Evolutionary conservation across 2,888 invertebrate genomes (phyloP), one percentile per base, ranked within the genome.

Genomic region (Galeopsomyia nigrocyanea): DNA sequence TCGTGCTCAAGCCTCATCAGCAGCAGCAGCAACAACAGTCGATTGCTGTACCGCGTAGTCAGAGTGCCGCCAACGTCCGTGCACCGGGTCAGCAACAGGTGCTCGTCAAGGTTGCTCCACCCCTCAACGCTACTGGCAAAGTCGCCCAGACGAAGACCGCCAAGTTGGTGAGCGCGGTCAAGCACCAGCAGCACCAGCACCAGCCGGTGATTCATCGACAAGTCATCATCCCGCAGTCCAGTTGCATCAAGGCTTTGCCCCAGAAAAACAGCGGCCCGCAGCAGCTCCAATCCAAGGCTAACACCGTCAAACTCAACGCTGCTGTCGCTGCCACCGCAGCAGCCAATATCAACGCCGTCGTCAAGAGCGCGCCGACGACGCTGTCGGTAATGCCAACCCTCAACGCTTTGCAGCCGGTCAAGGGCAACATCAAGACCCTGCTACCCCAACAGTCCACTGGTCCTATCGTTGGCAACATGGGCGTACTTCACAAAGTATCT

Each of bases 201-300:
- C 17, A 53, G 21, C n/a, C 70, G 21, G 22, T 58, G 6, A 75
- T 78, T 22, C 81, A 80, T 17, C 81, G 79, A 9, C 47, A 80
- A 0, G 22, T 78, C 80, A 75, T 47, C 60, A 47, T 22, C 67
- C 71, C n/a, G 58, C 85, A 83, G 65, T 82, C 82, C 1, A 85
- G 86, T 1, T 84, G 84, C 61, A 83, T 84, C 22, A 86, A 84
- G 50, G 82, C 84, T 0, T 82, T 83, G 0, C 74, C 82, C 50
- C 82, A 81, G 51, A 82, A 86, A 2, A 83, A 82, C 51, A 79
- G 84, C 13, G 56, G 56, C 22, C 1, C 22, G 13, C 22, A 78
- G 50, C 73, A 78, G 50, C 73, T 22, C 1, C 22, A 19, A n/a
- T 7, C 56, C 7, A 14, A 19, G 56, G 22, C 22, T 16, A 56